Conservation (phyloP, 1,140 invertebrate genomes). For the Hesperophylax magnus region DNA sequence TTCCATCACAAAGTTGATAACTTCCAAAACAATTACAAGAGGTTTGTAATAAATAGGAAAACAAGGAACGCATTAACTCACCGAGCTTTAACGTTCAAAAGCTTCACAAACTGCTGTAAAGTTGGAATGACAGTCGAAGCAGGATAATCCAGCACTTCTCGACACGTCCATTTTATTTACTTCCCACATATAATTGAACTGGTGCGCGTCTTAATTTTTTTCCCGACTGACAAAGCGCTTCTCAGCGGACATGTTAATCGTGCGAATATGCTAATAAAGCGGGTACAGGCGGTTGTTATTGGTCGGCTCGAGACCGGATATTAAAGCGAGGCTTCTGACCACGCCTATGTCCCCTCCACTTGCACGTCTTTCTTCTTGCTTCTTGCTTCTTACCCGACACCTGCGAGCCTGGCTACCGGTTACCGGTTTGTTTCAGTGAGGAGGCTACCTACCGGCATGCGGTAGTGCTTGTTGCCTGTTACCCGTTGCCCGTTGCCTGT, state of each 20-base stretch:
- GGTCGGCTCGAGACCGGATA: slow-evolving; percentile 52
- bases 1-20: too few relatives aligned
- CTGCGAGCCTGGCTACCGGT: slow-evolving; percentile 6
- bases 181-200: slow-evolving; percentile 25
- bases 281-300: slow-evolving; percentile 42
- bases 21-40: too few relatives aligned
- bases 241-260: slow-evolving; percentile 47
- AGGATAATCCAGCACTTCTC: background rate
- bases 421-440: background rate
- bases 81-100: too few relatives aligned
- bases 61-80: too few relatives aligned
- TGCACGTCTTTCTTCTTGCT: background rate
- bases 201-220: slow-evolving; percentile 40
- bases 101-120: too few relatives aligned
- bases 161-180: slow-evolving; percentile 3
- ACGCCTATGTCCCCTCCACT: slow-evolving; percentile 40
- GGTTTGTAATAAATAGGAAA: too few relatives aligned
- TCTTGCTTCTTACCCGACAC: background rate
- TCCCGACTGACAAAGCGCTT: slow-evolving; percentile 14
- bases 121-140: too few relatives aligned
- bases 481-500: too few relatives aligned
- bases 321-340: slow-evolving; percentile 46
- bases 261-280: slow-evolving; percentile 56
- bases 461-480: too few relatives aligned
- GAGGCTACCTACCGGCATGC: too few relatives aligned